Evolutionary conservation across 2,888 invertebrate genomes (phyloP).

Genomic region (Hyposoter didymator): DNA sequence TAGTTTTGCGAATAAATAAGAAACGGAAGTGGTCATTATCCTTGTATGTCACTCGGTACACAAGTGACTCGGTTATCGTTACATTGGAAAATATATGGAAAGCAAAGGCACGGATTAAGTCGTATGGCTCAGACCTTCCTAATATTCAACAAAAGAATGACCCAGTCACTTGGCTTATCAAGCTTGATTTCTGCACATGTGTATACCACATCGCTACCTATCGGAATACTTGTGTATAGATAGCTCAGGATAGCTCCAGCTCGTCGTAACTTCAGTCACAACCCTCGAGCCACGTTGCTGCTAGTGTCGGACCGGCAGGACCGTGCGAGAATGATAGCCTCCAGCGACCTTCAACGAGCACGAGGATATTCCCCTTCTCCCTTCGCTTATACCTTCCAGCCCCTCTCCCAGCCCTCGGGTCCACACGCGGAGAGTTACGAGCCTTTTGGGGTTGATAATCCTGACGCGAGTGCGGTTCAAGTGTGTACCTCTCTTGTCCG

Average conservation of each 20-base stretch:
- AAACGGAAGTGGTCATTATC: not conserved
- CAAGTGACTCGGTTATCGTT: not conserved
- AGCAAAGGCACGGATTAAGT: not conserved
- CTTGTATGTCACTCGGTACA: not conserved
- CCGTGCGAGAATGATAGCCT: conserved; percentile 65
- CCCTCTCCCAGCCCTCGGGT: conserved; percentile 23
- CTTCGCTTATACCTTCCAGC: conserved; percentile 49
- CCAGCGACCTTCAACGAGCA: conserved; percentile 67
- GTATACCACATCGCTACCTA: not conserved
- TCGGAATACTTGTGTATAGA: conserved; percentile 11
- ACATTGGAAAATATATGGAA: not conserved
- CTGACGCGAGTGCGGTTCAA: conserved; percentile 65
- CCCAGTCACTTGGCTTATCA: not conserved
- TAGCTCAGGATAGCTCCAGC: conserved; percentile 17
- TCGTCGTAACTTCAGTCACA: conserved; percentile 59
- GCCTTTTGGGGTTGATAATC: conserved; percentile 80
- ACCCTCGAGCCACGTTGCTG: conserved; percentile 47
- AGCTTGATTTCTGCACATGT: not conserved
- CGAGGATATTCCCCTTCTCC: conserved; percentile 44
- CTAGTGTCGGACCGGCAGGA: conserved; percentile 36
- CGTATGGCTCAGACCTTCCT: not conserved
- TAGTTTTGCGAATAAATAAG: not conserved
- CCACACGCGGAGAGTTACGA: conserved; percentile 75
- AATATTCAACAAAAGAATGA: not conserved
- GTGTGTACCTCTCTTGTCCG: conserved; percentile 31